These are phyloP conservation scores for Lordiphosa collinella DNA, from an alignment of 1,140 invertebrate species.

Conservation along the genomic window DNA sequence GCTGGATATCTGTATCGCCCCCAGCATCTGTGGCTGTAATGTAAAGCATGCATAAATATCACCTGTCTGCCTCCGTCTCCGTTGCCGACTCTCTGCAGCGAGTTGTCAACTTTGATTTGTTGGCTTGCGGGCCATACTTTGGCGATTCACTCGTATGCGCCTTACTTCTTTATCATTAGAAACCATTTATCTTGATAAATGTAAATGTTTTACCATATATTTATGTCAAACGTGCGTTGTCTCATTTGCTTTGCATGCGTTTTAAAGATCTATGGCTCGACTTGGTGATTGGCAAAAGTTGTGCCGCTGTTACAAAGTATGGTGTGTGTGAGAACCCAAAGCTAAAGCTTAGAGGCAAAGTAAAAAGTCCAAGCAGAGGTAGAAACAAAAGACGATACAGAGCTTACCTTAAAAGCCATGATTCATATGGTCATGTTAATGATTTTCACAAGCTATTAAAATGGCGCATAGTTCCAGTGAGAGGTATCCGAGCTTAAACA, in stretches of 20 bases:
- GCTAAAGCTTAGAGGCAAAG: constrained; percentile 9
- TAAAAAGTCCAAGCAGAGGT: not conserved
- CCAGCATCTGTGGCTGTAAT: constrained; percentile 40
- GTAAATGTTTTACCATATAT: constrained; percentile 76
- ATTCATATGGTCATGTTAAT: too few species aligned
- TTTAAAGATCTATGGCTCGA: constrained; percentile 41
- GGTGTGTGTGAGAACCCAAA: not conserved
- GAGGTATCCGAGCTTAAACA: too few species aligned
- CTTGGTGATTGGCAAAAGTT: constrained; percentile 37
- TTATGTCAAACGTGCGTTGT: constrained; percentile 66
- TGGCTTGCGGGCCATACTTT: constrained; percentile 47
- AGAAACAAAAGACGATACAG: too few species aligned
- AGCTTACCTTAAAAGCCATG: too few species aligned
- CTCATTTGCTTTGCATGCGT: constrained; percentile 68
- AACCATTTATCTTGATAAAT: constrained; percentile 78
- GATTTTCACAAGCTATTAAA: too few species aligned
- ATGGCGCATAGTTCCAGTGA: too few species aligned
- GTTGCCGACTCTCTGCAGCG: constrained; percentile 24
- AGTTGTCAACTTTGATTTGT: constrained; percentile 75
- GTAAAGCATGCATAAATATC: constrained; percentile 70
- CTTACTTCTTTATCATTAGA: constrained; percentile 71
- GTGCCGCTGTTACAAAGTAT: constrained; percentile 10
- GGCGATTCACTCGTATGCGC: constrained; percentile 21
- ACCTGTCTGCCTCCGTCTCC: constrained; percentile 36
- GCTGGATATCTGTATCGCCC: constrained; percentile 29